phyloP scores from a whole-genome alignment of 2,113 vertebrate genomes.

The Phalacrocorax carbo region DNA sequence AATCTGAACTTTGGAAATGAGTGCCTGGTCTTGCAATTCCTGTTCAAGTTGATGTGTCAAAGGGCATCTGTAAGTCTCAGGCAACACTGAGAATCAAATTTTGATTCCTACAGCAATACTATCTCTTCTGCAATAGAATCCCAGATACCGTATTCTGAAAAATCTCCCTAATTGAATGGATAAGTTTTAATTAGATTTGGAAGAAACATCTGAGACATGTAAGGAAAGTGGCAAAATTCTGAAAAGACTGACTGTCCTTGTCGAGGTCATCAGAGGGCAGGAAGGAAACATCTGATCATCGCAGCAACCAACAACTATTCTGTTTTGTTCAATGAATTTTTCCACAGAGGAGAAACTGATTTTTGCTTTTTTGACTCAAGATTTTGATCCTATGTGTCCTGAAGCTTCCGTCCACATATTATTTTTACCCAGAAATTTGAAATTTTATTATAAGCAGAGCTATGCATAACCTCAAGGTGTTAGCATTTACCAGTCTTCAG shows the following conservation, averaged over 20 bases:
- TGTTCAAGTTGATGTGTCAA: neutral
- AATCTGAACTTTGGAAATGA: neutral
- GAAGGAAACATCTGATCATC: neutral
- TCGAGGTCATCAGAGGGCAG: neutral
- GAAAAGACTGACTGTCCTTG: neutral
- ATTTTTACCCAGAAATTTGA: neutral
- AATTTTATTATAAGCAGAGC: neutral
- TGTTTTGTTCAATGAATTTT: neutral
- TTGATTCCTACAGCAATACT: neutral
- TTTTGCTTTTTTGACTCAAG: neutral
- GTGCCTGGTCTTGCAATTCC: neutral
- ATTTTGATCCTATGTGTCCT: neutral
- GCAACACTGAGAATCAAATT: neutral
- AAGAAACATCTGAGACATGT: neutral
- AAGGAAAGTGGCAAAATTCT: neutral
- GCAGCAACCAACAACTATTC: neutral
- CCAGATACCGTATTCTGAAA: neutral
- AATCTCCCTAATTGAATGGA: neutral
- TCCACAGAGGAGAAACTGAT: neutral
- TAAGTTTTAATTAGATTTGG: neutral
- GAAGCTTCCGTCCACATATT: neutral
- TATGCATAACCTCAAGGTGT: fast-evolving
- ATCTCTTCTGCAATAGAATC: neutral
- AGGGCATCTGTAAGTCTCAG: neutral
- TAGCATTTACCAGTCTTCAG: neutral